These are phyloP conservation scores for Poeciliopsis presidionis DNA, from an alignment of 2,797 vertebrate species.

Conservation along the genomic window DNA sequence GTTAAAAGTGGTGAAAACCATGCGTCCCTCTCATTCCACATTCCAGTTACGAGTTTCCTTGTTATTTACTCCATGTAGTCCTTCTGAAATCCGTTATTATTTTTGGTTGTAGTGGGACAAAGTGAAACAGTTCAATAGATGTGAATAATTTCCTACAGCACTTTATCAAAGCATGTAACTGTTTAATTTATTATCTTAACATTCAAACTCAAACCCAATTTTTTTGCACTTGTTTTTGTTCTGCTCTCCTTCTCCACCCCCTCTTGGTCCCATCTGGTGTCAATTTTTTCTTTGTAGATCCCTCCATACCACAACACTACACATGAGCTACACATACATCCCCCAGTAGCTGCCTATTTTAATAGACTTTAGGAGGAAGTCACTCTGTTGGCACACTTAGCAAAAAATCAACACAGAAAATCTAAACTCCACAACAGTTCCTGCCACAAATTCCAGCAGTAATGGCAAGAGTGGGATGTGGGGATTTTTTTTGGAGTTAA, in stretches of 20 bases:
- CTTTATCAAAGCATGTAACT: conserved; percentile 55
- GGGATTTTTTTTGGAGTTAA: conserved; percentile 74
- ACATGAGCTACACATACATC: conserved; percentile 61
- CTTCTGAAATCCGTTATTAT: background rate
- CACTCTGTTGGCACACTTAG: conserved; percentile 84
- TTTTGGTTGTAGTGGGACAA: background rate
- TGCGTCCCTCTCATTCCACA: background rate
- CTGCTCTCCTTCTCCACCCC: conserved; percentile 72
- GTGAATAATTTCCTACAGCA: conserved; percentile 2
- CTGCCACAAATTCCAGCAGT: conserved; percentile 32
- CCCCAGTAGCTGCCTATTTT: conserved; percentile 74
- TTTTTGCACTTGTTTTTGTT: conserved; percentile 76
- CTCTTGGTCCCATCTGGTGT: conserved; percentile 81
- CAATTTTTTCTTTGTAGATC: conserved; percentile 81
- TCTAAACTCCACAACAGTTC: conserved; percentile 29
- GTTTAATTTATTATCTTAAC: conserved; percentile 49
- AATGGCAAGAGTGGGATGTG: conserved; percentile 26
- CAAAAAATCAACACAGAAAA: conserved; percentile 85
- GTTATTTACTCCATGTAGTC: background rate
- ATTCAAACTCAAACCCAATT: conserved; percentile 48
- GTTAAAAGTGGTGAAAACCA: background rate
- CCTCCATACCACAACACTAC: conserved; percentile 73
- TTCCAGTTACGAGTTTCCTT: background rate
- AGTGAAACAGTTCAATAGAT: background rate
- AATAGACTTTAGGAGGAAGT: conserved; percentile 89